Conservation (phyloP, 2,888 invertebrate species). For the Phragmatobia fuliginosa region DNA sequence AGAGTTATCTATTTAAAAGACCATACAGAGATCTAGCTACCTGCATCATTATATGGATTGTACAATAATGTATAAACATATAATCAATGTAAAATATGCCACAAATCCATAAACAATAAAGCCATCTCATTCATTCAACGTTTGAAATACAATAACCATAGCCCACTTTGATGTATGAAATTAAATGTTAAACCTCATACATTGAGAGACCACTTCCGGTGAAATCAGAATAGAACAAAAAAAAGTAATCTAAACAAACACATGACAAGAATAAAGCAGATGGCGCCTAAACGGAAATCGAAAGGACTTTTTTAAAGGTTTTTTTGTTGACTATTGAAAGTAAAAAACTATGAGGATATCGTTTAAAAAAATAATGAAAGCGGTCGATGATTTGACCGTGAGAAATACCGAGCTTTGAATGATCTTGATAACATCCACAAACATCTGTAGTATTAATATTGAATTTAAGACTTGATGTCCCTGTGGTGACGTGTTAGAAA, state of each 20-base stretch:
- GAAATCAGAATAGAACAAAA: conserved; percentile 71
- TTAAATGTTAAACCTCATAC: conserved; percentile 68
- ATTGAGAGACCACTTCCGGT: conserved; percentile 76
- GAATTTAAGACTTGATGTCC: not conserved
- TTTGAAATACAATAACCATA: conserved; percentile 40
- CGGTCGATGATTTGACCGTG: conserved; percentile 57
- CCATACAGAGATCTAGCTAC: not conserved
- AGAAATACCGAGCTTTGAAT: conserved; percentile 42
- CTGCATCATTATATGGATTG: too few species aligned
- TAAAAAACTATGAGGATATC: conserved; percentile 73
- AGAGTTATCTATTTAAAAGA: too few species aligned
- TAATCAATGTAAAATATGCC: not conserved
- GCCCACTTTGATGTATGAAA: conserved; percentile 59
- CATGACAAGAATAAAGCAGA: conserved; percentile 80
- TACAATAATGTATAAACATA: too few species aligned
- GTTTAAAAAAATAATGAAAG: conserved; percentile 75
- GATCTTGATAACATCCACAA: conserved; percentile 6
- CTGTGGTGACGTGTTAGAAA: too few species aligned
- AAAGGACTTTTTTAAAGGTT: conserved; percentile 74
- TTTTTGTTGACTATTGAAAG: conserved; percentile 63
- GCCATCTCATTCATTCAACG: conserved; percentile 32
- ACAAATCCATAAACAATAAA: conserved; percentile 18
- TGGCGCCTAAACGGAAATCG: conserved; percentile 85
- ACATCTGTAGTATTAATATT: not conserved
- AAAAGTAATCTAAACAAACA: conserved; percentile 78